Evolutionary conservation across 2,888 invertebrate species (phyloP).

Genomic region (Amblyjoppa fuscipennis): DNA sequence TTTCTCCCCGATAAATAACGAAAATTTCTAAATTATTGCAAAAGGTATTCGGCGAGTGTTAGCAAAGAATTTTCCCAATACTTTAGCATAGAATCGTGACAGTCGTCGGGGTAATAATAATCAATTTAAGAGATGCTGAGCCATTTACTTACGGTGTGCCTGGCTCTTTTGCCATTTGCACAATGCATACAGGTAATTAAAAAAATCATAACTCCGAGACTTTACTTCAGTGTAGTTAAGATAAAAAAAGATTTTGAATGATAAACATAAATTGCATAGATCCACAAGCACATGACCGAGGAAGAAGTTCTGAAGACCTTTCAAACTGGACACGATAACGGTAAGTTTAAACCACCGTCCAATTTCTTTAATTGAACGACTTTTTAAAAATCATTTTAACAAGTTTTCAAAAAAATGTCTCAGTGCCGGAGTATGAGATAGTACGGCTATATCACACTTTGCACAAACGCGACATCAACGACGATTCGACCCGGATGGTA

Average conservation of each 20-base stretch:
- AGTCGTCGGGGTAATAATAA: neutral
- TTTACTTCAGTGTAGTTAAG: too few relatives aligned
- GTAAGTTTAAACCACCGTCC: neutral
- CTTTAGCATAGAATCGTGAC: neutral
- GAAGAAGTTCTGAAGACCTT: too few relatives aligned
- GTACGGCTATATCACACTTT: constrained; percentile 74
- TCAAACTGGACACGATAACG: too few relatives aligned
- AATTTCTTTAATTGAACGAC: neutral
- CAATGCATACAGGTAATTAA: constrained; percentile 15
- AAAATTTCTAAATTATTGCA: neutral
- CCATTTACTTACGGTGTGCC: neutral
- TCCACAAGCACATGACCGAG: too few relatives aligned
- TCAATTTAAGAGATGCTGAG: constrained; percentile 4
- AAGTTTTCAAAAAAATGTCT: constrained; percentile 10
- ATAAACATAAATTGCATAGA: too few relatives aligned
- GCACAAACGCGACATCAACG: constrained; percentile 13
- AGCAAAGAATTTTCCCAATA: neutral
- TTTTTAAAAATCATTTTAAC: neutral
- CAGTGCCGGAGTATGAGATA: constrained; percentile 79
- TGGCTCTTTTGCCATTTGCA: too few relatives aligned
- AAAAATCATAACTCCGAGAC: neutral
- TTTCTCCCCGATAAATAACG: neutral
- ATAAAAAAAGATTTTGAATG: too few relatives aligned
- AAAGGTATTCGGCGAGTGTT: neutral
- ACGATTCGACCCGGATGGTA: constrained; percentile 59